Percentiles rank a stretch among this genome's conserved stretches.
These are phyloP conservation scores for Eurosta solidaginis DNA, from an alignment of 1,140 invertebrate genomes.

Conservation along the genomic window DNA sequence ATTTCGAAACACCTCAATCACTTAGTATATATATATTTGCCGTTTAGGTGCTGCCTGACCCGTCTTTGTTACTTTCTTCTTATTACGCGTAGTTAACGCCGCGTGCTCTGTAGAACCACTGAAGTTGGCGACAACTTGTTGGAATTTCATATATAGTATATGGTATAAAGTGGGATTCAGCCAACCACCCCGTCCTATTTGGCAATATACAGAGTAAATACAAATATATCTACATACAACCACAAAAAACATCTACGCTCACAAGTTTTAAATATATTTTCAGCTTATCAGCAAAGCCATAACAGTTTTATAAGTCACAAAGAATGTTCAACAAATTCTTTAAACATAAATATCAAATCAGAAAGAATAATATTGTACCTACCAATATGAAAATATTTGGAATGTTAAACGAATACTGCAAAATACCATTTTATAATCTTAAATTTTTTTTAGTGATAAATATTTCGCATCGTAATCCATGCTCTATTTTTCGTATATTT, in stretches of 20 bases:
- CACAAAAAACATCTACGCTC: not conserved
- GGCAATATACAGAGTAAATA: not conserved
- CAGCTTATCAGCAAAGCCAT: not conserved
- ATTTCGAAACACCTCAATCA: too few species aligned
- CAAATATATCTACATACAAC: not conserved
- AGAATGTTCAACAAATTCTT: not conserved
- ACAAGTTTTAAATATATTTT: not conserved
- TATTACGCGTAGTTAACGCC: constrained; percentile 2
- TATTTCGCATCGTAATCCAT: too few species aligned
- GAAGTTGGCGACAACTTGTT: not conserved
- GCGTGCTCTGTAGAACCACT: not conserved
- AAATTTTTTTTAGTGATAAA: too few species aligned
- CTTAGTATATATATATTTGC: not conserved
- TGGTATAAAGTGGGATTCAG: not conserved
- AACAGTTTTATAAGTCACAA: not conserved
- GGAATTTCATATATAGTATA: not conserved
- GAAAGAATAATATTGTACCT: too few species aligned
- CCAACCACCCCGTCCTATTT: not conserved
- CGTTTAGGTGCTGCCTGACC: not conserved
- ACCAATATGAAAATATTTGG: too few species aligned
- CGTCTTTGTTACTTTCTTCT: not conserved
- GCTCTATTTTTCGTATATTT: too few species aligned
- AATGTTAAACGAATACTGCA: too few species aligned
- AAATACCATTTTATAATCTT: too few species aligned
- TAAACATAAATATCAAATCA: not conserved